Evolutionary conservation across 2,888 invertebrate genomes (phyloP).

Genomic region (Hedya salicella): DNA sequence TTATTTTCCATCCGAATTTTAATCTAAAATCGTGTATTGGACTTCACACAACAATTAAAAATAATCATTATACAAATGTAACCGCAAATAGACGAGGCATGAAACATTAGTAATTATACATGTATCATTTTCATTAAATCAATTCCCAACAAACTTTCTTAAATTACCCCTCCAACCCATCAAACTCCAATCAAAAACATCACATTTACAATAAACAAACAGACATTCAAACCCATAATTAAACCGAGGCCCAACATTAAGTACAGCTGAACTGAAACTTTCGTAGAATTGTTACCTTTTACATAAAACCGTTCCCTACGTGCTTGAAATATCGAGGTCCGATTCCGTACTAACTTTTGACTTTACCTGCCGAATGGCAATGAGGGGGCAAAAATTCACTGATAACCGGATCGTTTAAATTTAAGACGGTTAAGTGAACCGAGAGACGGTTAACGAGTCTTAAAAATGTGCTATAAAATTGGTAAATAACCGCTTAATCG

Average conservation of each 20-base stretch:
- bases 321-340: constrained; percentile 63
- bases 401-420: constrained; percentile 35
- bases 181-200: constrained; percentile 25
- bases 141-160: background rate
- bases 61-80: no score
- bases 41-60: no score
- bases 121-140: no score
- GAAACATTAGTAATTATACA: no score
- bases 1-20: no score
- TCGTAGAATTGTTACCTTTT: constrained; percentile 50
- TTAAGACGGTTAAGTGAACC: constrained; percentile 12
- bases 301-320: constrained; percentile 64
- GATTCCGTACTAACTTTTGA: constrained; percentile 68
- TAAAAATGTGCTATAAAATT: background rate
- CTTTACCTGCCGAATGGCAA: constrained; percentile 70
- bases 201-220: constrained; percentile 31
- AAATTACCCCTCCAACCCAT: background rate
- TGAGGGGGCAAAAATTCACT: constrained; percentile 50
- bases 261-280: constrained; percentile 22
- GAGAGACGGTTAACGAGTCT: background rate
- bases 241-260: constrained; percentile 24
- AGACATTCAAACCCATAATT: constrained; percentile 15
- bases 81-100: no score
- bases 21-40: no score
- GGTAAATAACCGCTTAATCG: background rate